Evolutionary conservation across 1,140 invertebrate species (phyloP).

Genomic region (Apis laboriosa): DNA sequence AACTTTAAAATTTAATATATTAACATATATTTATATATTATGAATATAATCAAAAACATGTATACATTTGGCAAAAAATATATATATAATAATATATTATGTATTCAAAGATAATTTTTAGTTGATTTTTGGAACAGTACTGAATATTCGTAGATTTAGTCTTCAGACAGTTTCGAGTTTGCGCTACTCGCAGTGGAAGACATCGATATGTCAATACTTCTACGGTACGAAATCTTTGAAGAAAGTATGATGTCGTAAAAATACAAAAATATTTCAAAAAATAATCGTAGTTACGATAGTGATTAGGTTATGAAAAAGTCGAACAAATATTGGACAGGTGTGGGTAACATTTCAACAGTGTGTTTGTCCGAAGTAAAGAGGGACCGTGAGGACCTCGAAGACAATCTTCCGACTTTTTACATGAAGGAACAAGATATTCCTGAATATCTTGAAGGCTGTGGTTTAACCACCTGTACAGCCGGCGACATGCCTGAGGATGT

Average conservation of each 20-base stretch:
- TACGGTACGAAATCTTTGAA: conserved; percentile 52
- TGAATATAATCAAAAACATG: background rate
- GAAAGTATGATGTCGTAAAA: conserved; percentile 60
- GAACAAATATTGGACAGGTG: conserved; percentile 74
- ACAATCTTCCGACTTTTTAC: conserved; percentile 69
- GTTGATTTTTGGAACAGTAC: conserved; percentile 6
- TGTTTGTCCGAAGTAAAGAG: conserved; percentile 72
- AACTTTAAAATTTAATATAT: too few species aligned
- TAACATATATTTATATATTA: background rate
- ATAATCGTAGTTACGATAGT: conserved; percentile 28
- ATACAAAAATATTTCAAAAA: conserved; percentile 13
- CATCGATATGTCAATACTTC: conserved; percentile 71
- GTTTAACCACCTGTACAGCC: conserved; percentile 73
- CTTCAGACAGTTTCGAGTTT: conserved; percentile 57
- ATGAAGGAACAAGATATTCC: conserved; percentile 80
- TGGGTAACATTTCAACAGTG: conserved; percentile 74
- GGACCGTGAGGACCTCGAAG: conserved; percentile 67
- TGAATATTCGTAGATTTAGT: background rate
- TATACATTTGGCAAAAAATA: background rate
- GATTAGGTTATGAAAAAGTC: conserved; percentile 76
- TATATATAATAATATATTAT: background rate
- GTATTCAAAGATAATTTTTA: background rate
- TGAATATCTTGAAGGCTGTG: conserved; percentile 78
- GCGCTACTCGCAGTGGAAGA: conserved; percentile 64
- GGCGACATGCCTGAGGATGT: conserved; percentile 76